Percentiles rank a stretch among this genome's conserved stretches.
Evolutionary conservation across 2,888 invertebrate genomes (phyloP).

Genomic region (Eupithecia centaureata): DNA sequence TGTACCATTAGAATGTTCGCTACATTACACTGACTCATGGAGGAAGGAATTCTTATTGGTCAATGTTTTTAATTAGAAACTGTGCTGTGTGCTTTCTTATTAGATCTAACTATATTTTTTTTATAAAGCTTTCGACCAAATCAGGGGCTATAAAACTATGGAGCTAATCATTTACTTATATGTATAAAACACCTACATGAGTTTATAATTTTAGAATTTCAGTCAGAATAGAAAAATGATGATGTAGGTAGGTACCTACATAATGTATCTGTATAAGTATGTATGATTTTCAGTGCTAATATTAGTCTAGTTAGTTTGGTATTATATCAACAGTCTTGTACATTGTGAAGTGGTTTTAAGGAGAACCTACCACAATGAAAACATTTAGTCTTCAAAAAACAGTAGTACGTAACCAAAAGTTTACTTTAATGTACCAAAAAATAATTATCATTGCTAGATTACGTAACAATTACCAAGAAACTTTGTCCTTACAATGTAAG

Average conservation of each 20-base stretch:
- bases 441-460: background rate
- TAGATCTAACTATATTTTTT: background rate
- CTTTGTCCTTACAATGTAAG: background rate
- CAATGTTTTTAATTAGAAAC: constrained; percentile 43
- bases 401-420: too few relatives aligned
- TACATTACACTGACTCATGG: constrained; percentile 39
- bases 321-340: background rate
- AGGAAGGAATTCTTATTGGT: constrained; percentile 50
- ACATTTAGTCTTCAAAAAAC: too few relatives aligned
- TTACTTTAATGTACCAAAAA: background rate
- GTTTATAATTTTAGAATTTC: background rate
- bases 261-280: too few relatives aligned
- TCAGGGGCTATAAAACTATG: background rate
- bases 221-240: too few relatives aligned
- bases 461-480: background rate
- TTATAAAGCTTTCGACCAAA: background rate
- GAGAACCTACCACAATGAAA: too few relatives aligned
- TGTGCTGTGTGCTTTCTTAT: background rate
- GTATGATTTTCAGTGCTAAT: too few relatives aligned
- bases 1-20: constrained; percentile 56
- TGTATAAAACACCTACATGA: background rate
- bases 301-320: background rate
- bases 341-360: too few relatives aligned
- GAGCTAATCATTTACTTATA: background rate
- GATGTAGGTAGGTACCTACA: too few relatives aligned